These are phyloP conservation scores for Asarcornis scutulata DNA, from an alignment of 2,113 vertebrate species.

Conservation along the genomic window DNA sequence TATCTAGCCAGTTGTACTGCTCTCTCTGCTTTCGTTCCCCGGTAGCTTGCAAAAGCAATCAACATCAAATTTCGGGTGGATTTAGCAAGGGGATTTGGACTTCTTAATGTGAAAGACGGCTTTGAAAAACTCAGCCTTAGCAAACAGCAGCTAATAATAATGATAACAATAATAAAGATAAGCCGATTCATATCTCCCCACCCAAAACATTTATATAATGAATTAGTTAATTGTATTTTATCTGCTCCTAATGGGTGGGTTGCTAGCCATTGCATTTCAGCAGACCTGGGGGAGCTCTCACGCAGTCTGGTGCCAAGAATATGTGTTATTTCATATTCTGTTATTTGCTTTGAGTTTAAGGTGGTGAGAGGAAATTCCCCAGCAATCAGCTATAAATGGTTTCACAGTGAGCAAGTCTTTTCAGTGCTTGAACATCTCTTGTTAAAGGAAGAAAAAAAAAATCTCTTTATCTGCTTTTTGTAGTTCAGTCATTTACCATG, in stretches of 20 bases:
- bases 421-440: neutral
- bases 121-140: constrained; percentile 18
- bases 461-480: neutral
- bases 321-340: constrained; percentile 44
- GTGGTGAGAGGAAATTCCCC: constrained; percentile 39
- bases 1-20: neutral
- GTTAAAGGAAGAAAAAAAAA: neutral
- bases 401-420: neutral
- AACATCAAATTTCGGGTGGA: neutral
- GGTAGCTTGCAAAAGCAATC: neutral
- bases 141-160: constrained; percentile 30
- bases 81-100: neutral
- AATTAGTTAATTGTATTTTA: constrained; percentile 24
- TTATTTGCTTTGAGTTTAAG: constrained; percentile 51
- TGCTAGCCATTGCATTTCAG: neutral
- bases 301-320: constrained; percentile 3
- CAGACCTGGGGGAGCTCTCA: rapidly evolving
- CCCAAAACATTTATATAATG: constrained; percentile 21
- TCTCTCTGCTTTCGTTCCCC: neutral
- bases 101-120: neutral
- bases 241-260: neutral
- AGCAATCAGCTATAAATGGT: neutral
- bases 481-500: neutral
- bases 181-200: neutral
- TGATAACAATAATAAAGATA: constrained; percentile 1